Base-by-base conservation (phyloP, 2,797 vertebrate species). In the Amazonetta brasiliensis region DNA sequence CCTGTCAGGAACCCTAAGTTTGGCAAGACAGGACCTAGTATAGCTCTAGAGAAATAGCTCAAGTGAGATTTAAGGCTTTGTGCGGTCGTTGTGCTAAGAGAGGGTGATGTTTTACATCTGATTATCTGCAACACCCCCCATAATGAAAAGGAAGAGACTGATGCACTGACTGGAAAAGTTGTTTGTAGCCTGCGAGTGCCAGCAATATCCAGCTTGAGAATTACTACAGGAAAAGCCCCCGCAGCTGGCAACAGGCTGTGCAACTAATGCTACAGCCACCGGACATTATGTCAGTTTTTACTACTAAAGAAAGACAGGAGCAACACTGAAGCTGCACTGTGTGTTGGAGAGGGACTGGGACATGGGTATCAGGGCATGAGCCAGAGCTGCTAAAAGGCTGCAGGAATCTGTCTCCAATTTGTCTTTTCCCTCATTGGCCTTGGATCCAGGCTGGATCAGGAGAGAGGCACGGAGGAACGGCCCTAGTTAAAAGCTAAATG, bases 341-440 rank as follows among this genome's bases (percentile, higher is more conserved):
- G 33, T 19, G 19, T 25, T 37, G 58, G 68, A 72, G 63, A 48
- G 25, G 26, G 30, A 72, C 28, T 3, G 2, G 39, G 43, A 28
- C 0, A 2, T 31, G 3, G 39, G 22, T 39, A 37, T 1, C 50
- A 52, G 44, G 39, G 55, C 1, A 1, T 31, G 16, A 77, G 39
- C 31, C 50, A 64, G 23, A 73, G 78, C 60, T 68, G 37, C 59
- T 46, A 20, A 31, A 3, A 52, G 1, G 58, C 76, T 56, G 23
- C 17, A 31, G 33, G 54, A 83, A 23, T 30, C 55, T 35, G 28
- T 35, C 54, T 83, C n/a, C 44, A 31, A 31, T 75, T 69, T 87
- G 20, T 31, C 25, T 83, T 76, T 52, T 79, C 21, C 31, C 39
- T 89, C 41, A 56, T 5, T 52, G 63, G 55, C 76, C 60, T 75